phyloP scores from a whole-genome alignment of 1,140 invertebrate species.

The Grapholita molesta region DNA sequence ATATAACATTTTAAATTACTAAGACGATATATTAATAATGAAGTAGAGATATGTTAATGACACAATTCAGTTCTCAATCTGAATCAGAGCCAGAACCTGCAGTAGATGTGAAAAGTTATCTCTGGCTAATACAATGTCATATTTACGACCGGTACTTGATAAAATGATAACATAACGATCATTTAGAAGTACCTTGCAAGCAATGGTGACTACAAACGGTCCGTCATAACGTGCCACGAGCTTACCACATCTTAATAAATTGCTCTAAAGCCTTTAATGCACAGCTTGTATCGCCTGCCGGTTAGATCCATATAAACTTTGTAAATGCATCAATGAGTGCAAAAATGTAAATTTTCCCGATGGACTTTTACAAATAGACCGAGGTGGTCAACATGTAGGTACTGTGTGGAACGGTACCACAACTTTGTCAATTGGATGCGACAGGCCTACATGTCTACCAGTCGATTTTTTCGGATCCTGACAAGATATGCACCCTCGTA shows the following conservation, averaged over 20 bases:
- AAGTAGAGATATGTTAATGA: not conserved
- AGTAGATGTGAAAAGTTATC: not conserved
- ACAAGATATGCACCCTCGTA: constrained; percentile 20
- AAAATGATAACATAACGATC: constrained; percentile 30
- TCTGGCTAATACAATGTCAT: constrained; percentile 13
- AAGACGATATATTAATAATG: no score
- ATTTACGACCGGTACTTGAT: not conserved
- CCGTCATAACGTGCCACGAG: constrained; percentile 30
- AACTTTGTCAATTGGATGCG: constrained; percentile 14
- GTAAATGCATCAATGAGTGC: constrained; percentile 13
- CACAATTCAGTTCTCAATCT: not conserved
- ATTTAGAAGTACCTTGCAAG: constrained; percentile 26
- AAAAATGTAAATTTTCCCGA: constrained; percentile 17
- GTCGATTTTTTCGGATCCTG: constrained; percentile 18
- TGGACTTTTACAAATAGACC: constrained; percentile 16
- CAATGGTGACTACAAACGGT: constrained; percentile 27
- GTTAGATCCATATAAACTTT: constrained; percentile 2
- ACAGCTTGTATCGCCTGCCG: not conserved
- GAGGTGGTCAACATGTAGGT: constrained; percentile 16
- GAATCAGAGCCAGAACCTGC: not conserved
- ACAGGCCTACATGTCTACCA: constrained; percentile 14
- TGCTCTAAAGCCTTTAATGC: not conserved
- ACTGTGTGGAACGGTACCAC: not conserved
- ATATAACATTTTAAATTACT: not conserved
- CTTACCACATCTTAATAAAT: constrained; percentile 19